Conservation (phyloP, 2,797 vertebrate genomes). For the Pangasius mekongensis region DNA sequence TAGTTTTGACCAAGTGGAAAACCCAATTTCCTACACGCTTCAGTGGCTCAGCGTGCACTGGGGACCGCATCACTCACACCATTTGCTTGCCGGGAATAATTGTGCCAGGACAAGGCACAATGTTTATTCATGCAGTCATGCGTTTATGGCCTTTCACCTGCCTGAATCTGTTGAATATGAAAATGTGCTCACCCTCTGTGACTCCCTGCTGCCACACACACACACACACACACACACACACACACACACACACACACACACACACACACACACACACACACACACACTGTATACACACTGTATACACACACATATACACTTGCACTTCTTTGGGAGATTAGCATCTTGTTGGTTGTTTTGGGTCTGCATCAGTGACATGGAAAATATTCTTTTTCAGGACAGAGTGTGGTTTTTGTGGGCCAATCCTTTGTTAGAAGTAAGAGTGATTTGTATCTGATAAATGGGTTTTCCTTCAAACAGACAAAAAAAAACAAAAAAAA, state of each 20-base stretch:
- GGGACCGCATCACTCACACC: slow-evolving; percentile 72
- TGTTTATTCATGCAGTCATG: slow-evolving; percentile 81
- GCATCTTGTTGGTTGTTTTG: slow-evolving; percentile 55
- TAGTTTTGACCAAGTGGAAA: slow-evolving; percentile 67
- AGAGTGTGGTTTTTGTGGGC: slow-evolving; percentile 67
- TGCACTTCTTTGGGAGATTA: slow-evolving; percentile 41
- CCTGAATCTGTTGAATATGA: slow-evolving; percentile 73
- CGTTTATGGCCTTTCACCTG: slow-evolving; percentile 72
- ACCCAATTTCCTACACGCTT: slow-evolving; percentile 66
- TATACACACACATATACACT: not conserved
- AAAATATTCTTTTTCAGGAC: slow-evolving; percentile 68
- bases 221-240: slow-evolving; percentile 34
- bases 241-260: slow-evolving; percentile 12
- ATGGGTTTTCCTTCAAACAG: slow-evolving; percentile 48
- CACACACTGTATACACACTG: slow-evolving; percentile 13
- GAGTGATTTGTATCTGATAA: slow-evolving; percentile 62
- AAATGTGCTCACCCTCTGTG: slow-evolving; percentile 59
- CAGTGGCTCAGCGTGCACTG: slow-evolving; percentile 67
- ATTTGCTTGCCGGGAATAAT: slow-evolving; percentile 76
- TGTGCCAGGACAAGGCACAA: slow-evolving; percentile 69
- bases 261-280: slow-evolving; percentile 39
- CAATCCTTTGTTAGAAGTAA: slow-evolving; percentile 68
- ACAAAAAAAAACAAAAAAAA: slow-evolving; percentile 3
- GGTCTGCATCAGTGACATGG: slow-evolving; percentile 57
- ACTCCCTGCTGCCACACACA: slow-evolving; percentile 41